Evolutionary conservation across 2,113 vertebrate genomes (phyloP), one percentile per base, ranked within the genome.

Genomic region (Machaerirhynchus nigripectus): DNA sequence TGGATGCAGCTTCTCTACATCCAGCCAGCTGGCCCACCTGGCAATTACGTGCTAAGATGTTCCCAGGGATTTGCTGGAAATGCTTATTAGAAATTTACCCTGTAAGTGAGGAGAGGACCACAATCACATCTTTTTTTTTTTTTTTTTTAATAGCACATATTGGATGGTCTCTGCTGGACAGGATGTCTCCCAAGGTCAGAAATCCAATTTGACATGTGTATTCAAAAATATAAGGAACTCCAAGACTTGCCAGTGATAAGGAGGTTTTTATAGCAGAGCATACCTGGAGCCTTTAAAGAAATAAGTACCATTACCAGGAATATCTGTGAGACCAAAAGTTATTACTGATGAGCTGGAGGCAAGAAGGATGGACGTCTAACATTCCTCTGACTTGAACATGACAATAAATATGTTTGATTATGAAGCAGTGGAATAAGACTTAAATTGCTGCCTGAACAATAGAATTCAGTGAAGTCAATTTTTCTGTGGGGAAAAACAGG

Each of bases 1-100:
- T 9, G 11, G 47, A 59, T 67, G 84, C 47, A 84, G 44, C 74
- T 79, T 82, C 22, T 44, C 52, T 31, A 6, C 26, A 53, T 89
- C 53, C 70, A 84, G 81, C 73, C 90, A 94, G 87, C 84, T 95
- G 87, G 42, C 53, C 69, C 60, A 82, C 76, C 83, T 86, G 71
- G 80, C 40, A 63, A 17, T 75, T 50, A 40, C 0, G 2, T 37
- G 52, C 49, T 63, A 67, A 93, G 35, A 9, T n/a, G 16, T 60
- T 63, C 69, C 56, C 46, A 71, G 87, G 56, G 87, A 89, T 44
- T 89, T 81, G 30, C 52, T 87, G 65, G 81, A 89, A 97, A 20
- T 1, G 1, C 39, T 39, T 42, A 30, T 35, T 89, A 55, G 74
- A 91, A 91, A 60, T 77, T 39, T 70, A 39, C 14, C 26, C 30